Conservation (phyloP, 2,113 vertebrate species). For the Aptenodytes forsteri region DNA sequence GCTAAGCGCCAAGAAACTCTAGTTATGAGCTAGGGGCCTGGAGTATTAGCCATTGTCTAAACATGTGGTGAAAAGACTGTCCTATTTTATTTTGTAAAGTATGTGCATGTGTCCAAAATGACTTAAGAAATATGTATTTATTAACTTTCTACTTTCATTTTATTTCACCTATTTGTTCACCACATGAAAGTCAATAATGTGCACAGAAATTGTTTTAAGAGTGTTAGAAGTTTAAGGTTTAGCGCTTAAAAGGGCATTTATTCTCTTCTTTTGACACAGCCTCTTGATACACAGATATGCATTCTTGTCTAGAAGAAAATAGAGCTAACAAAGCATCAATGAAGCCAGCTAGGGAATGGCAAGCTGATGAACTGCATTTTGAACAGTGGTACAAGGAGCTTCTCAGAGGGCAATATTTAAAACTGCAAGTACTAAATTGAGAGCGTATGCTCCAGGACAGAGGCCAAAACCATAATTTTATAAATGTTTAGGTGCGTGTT, state of each 20-base stretch:
- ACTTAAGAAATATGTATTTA: background rate
- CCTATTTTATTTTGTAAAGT: background rate
- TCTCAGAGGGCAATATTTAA: background rate
- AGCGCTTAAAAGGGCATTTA: background rate
- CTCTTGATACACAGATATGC: background rate
- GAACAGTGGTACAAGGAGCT: background rate
- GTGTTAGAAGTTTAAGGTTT: background rate
- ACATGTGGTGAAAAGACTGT: background rate
- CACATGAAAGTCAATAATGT: background rate
- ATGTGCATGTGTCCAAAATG: background rate
- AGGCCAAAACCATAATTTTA: background rate
- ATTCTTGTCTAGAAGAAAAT: background rate
- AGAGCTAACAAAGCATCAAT: background rate
- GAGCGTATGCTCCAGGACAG: background rate
- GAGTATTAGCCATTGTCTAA: background rate
- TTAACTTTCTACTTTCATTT: background rate
- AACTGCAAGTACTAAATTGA: background rate
- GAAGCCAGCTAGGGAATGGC: background rate
- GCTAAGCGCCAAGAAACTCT: background rate
- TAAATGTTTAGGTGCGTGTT: background rate
- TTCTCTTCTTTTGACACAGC: background rate
- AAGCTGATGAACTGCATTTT: background rate
- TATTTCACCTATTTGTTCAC: background rate
- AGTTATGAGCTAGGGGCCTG: background rate
- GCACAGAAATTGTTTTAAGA: background rate